These are phyloP conservation scores for Pristiophorus japonicus DNA, from an alignment of 2,113 vertebrate genomes.

Conservation along the genomic window DNA sequence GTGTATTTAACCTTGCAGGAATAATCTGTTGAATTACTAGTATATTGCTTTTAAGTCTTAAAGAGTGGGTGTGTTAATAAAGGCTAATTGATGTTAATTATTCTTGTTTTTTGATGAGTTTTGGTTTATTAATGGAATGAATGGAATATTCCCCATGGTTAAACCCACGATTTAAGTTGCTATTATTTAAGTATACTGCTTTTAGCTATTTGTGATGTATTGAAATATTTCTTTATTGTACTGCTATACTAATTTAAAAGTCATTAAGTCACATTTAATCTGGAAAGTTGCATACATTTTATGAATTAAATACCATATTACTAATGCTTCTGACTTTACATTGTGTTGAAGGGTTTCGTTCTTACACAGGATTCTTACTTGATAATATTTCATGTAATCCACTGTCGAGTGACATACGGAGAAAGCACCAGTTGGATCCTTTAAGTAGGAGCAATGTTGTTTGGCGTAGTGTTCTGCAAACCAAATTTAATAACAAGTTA, in stretches of 20 bases:
- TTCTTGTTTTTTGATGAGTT: too few species aligned
- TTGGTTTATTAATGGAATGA: too few species aligned
- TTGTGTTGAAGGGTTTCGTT: neutral
- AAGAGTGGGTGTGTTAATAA: too few species aligned
- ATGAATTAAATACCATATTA: neutral
- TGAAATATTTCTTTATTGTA: neutral
- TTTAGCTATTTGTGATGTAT: neutral
- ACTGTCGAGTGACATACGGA: conserved; percentile 7
- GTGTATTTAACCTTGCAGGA: too few species aligned
- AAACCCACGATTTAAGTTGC: neutral
- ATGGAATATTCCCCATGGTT: too few species aligned
- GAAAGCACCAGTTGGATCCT: neutral
- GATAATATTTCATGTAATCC: conserved; percentile 10
- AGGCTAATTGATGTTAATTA: too few species aligned
- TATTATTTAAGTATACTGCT: neutral
- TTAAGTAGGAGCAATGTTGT: neutral
- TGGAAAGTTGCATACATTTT: neutral
- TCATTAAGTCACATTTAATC: neutral
- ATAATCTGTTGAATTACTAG: too few species aligned
- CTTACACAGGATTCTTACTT: neutral
- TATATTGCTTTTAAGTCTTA: too few species aligned
- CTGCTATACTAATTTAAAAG: neutral
- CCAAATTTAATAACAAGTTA: neutral
- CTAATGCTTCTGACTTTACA: neutral
- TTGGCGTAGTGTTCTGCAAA: conserved; percentile 22